These are phyloP conservation scores for Agriopis marginaria DNA, from an alignment of 2,888 invertebrate species.

Conservation along the genomic window DNA sequence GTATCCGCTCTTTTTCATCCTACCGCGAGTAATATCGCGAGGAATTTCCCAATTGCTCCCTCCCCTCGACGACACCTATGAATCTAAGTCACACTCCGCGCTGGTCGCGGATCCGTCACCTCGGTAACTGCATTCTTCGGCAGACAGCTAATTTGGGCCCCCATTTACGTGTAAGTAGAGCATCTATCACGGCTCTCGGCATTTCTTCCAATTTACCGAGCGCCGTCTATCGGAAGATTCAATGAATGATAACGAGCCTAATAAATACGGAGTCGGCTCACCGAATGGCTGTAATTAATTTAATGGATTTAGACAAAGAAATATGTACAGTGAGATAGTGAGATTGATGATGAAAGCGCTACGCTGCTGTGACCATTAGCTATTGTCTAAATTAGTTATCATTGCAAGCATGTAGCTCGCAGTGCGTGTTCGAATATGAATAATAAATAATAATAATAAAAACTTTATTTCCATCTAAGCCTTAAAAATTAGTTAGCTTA, in stretches of 20 bases:
- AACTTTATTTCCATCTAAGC: too few relatives aligned
- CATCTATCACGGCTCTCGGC: constrained; percentile 78
- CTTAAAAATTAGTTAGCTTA: too few relatives aligned
- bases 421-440: too few relatives aligned
- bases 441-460: too few relatives aligned
- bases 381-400: constrained; percentile 39
- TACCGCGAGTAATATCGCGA: constrained; percentile 68
- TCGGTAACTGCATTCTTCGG: constrained; percentile 79
- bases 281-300: constrained; percentile 84
- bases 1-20: constrained; percentile 56
- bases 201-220: constrained; percentile 77
- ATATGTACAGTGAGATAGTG: constrained; percentile 84
- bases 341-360: constrained; percentile 73
- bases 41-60: constrained; percentile 79
- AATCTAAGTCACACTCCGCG: constrained; percentile 67
- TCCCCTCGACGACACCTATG: constrained; percentile 78
- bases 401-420: too few relatives aligned
- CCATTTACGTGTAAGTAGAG: constrained; percentile 80
- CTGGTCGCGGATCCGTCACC: constrained; percentile 73
- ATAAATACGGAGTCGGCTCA: constrained; percentile 84
- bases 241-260: constrained; percentile 86
- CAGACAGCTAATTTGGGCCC: constrained; percentile 82
- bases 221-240: constrained; percentile 81
- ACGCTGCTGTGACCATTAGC: constrained; percentile 75
- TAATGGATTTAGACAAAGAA: constrained; percentile 86